Percentiles rank a stretch among this genome's conserved stretches.
phyloP scores from a whole-genome alignment of 2,113 vertebrate species.

The Labeo rohita region DNA sequence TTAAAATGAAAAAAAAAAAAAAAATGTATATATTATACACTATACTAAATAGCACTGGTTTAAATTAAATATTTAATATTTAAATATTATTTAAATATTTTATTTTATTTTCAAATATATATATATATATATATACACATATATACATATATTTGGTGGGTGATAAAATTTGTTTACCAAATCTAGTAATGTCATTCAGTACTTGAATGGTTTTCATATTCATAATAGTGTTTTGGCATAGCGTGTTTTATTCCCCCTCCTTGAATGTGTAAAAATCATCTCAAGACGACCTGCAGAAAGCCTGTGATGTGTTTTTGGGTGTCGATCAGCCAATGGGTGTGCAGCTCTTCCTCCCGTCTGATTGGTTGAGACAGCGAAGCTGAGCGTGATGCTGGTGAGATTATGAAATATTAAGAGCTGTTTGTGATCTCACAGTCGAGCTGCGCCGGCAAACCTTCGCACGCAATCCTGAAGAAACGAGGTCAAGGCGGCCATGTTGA shows the following conservation, averaged over 20 bases:
- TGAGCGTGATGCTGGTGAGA: slow-evolving; percentile 48
- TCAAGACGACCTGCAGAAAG: neutral
- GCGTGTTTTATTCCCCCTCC: neutral
- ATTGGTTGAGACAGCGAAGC: slow-evolving; percentile 79
- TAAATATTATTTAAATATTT: no score
- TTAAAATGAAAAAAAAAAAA: no score
- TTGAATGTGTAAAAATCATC: neutral
- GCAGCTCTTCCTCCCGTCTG: slow-evolving; percentile 84
- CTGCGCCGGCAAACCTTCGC: slow-evolving; percentile 75
- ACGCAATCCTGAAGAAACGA: slow-evolving; percentile 66
- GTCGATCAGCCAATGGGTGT: slow-evolving; percentile 78
- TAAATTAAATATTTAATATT: no score
- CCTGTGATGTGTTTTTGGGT: slow-evolving; percentile 46
- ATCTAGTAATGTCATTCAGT: no score
- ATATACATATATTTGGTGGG: no score
- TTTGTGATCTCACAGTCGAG: slow-evolving; percentile 81
- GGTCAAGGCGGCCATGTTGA: slow-evolving; percentile 63
- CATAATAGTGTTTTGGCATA: no score
- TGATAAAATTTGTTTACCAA: no score
- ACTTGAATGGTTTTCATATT: neutral
- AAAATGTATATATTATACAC: no score
- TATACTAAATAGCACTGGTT: neutral
- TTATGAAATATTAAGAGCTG: slow-evolving; percentile 88
- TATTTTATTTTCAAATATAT: neutral
- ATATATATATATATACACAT: no score